Evolutionary conservation across 2,113 vertebrate genomes (phyloP), one percentile per base, ranked within the genome.

Genomic region (Parus major): DNA sequence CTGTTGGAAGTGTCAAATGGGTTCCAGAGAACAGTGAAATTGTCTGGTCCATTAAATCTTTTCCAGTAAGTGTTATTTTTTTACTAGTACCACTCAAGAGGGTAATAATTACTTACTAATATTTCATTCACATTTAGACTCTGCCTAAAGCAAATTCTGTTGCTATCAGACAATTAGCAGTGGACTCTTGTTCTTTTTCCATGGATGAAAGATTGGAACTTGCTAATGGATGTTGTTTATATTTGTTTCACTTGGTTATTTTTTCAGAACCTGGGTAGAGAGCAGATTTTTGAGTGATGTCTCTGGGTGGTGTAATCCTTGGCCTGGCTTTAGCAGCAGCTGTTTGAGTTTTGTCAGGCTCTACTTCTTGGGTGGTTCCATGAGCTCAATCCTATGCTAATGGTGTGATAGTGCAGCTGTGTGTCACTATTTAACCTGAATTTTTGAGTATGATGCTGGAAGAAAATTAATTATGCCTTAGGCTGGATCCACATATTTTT

Each of bases 11-110:
- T 24, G 99, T 99, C 91, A 99, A 99, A 97, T 99, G 99, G 99
- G 99, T 99, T 44, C 99, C 99, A 0, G 99, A 99, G 97, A 99
- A 99, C 98, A 99, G 99, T 33, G 99, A 99, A 96, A 99, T 99
- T 14, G 99, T 99, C 86, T 99, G 99, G 99, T 99, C 99, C 82
- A 99, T 99, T 97, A 99, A 99, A 96, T 99, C 99, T 55, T 99
- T 99, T 80, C 99, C 99, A 80, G 99, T 99, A 93, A 98, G 98
- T 42, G 16, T 24, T n/a, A 16, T 17, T 87, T 86, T 64, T 24
- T 31, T 1, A 29, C 10, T 80, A 42, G 69, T 52, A 13, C 5
- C 5, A 1, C 36, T 42, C 59, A n/a, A 17, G 19, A 69, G 8
- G 46, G 19, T 59, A 33, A 23, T 64, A 80, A 63, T 87, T 71